phyloP scores from a whole-genome alignment of 2,797 vertebrate genomes.

The Clarias platycephalus region DNA sequence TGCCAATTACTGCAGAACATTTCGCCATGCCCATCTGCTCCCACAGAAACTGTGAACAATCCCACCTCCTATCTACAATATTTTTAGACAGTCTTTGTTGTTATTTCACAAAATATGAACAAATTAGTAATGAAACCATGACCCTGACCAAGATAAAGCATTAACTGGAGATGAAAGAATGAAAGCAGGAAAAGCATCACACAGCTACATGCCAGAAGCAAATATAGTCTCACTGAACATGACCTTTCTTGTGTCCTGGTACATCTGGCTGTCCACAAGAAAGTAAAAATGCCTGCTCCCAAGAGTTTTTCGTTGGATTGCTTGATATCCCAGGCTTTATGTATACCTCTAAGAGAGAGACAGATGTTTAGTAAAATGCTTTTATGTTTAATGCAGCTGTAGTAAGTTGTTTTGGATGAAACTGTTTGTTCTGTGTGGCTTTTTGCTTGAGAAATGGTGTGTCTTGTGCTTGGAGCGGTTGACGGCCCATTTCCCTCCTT shows the following conservation, averaged over 20 bases:
- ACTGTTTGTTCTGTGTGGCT: neutral
- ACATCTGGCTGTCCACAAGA: neutral
- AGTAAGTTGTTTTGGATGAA: neutral
- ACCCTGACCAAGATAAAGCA: neutral
- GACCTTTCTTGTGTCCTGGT: neutral
- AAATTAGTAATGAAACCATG: neutral
- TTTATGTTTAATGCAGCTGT: slow-evolving; percentile 7
- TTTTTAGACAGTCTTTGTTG: neutral
- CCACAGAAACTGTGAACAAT: neutral
- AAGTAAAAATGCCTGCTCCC: neutral
- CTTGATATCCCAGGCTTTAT: neutral
- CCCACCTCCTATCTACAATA: neutral
- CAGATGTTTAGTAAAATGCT: neutral
- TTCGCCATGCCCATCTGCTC: neutral
- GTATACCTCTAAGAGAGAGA: neutral
- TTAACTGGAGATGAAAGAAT: neutral
- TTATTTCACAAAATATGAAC: neutral
- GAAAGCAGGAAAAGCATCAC: neutral
- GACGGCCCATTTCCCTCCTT: neutral
- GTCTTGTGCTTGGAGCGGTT: neutral
- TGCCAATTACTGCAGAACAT: neutral
- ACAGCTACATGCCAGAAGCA: neutral
- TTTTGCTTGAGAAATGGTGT: neutral
- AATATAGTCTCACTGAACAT: neutral
- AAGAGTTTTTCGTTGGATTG: neutral